A percentile compares a stretch with the other conserved stretches of the same genome.
phyloP scores from a whole-genome alignment of 2,888 invertebrate species.

The Liopterus haemorrhoidalis region DNA sequence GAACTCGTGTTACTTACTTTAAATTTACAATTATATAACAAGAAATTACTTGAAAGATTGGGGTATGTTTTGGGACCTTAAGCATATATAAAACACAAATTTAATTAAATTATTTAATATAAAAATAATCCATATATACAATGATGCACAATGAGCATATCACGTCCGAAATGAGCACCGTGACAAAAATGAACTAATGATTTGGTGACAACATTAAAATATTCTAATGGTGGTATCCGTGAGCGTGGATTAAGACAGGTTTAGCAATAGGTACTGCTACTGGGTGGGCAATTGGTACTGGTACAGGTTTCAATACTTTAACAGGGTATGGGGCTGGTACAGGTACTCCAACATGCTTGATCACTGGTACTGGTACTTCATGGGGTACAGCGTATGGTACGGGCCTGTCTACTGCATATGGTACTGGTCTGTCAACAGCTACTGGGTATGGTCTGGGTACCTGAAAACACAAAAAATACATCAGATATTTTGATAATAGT shows the following conservation, averaged over 20 bases:
- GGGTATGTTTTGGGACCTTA: too few species aligned
- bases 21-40: too few species aligned
- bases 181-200: neutral
- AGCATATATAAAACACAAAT: too few species aligned
- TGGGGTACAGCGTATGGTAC: conserved; percentile 43
- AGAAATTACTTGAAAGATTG: too few species aligned
- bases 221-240: conserved; percentile 10
- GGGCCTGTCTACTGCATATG: conserved; percentile 52
- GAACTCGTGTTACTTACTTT: too few species aligned
- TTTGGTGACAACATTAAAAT: neutral
- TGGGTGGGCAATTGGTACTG: conserved; percentile 45
- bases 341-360: conserved; percentile 38
- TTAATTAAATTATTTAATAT: too few species aligned
- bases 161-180: neutral
- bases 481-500: neutral
- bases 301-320: conserved; percentile 45
- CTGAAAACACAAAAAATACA: conserved; percentile 34
- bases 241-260: conserved; percentile 7
- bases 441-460: conserved; percentile 48
- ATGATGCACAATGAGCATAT: neutral
- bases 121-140: neutral
- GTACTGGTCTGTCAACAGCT: conserved; percentile 49
- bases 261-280: conserved; percentile 38
- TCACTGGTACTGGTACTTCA: conserved; percentile 37
- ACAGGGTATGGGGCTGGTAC: conserved; percentile 39